A percentile compares a stretch with the other conserved stretches of the same genome.
Evolutionary conservation across 2,113 vertebrate species (phyloP).

Genomic region (Strix aluco): DNA sequence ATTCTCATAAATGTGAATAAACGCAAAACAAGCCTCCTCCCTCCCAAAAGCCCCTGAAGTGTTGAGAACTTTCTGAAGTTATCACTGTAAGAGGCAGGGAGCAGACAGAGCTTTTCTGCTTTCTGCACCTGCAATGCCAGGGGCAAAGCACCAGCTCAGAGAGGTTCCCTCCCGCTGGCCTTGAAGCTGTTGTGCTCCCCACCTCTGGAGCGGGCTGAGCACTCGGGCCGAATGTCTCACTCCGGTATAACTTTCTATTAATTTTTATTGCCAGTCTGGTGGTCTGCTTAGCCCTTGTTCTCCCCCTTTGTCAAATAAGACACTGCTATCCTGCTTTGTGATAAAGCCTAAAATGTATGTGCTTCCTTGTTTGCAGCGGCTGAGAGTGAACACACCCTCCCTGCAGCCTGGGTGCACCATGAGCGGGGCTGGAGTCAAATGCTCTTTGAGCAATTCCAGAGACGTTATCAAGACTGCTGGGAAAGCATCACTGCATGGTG

Average conservation of each 20-base stretch:
- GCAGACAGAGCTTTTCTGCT: background rate
- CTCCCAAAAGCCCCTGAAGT: background rate
- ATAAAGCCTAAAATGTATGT: background rate
- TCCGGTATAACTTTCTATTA: background rate
- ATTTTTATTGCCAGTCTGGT: background rate
- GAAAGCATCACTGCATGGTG: background rate
- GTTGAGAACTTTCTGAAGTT: background rate
- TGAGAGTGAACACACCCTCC: background rate
- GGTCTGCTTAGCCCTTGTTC: background rate
- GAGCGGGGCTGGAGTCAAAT: rapidly evolving
- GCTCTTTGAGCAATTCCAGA: background rate
- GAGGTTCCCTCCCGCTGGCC: background rate
- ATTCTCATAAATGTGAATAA: background rate
- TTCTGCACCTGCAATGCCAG: background rate
- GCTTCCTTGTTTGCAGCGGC: background rate
- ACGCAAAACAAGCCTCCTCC: background rate
- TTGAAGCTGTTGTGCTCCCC: background rate
- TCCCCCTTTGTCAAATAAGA: background rate
- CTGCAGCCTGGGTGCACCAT: rapidly evolving
- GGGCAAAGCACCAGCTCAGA: background rate
- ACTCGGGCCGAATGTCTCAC: background rate
- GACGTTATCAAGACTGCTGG: background rate
- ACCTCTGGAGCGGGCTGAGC: rapidly evolving
- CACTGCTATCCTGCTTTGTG: background rate
- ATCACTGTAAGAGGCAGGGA: background rate